Evolutionary conservation across 2,888 invertebrate species (phyloP).

Genomic region (Paralinhomoeus sp.): DNA sequence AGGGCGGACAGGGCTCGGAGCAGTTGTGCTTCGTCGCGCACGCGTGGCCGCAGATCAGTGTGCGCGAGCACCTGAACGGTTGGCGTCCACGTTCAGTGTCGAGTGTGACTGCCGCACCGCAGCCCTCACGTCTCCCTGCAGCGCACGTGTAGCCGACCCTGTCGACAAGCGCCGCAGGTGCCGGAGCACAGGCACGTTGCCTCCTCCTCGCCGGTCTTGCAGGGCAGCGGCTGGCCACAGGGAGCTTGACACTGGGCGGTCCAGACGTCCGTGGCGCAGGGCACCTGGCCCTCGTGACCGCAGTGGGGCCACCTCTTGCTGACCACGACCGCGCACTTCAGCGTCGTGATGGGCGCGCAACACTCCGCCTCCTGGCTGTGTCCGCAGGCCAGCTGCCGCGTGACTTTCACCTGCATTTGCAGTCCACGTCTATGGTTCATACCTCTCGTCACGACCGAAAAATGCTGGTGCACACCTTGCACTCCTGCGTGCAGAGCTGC

Average conservation of each 20-base stretch:
- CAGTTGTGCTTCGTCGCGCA: constrained; percentile 16
- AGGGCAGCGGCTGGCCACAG: too few relatives aligned
- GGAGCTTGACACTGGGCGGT: too few relatives aligned
- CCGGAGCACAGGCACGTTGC: too few relatives aligned
- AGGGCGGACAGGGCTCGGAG: constrained; percentile 19
- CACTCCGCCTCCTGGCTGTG: constrained; percentile 8
- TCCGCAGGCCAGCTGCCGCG: constrained; percentile 12
- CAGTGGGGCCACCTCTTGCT: constrained; percentile 2
- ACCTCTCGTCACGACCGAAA: too few relatives aligned
- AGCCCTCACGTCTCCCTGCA: too few relatives aligned
- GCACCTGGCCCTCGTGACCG: constrained; percentile 4
- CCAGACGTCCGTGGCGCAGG: too few relatives aligned
- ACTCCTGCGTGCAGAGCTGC: constrained; percentile 11
- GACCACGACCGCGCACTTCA: constrained; percentile 2
- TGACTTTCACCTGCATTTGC: constrained; percentile 3
- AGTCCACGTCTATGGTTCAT: too few relatives aligned
- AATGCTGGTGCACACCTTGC: constrained; percentile 1
- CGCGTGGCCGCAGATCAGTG: constrained; percentile 40
- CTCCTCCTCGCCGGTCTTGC: too few relatives aligned
- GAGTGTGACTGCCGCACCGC: too few relatives aligned
- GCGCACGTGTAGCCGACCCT: too few relatives aligned
- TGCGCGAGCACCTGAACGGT: constrained; percentile 33
- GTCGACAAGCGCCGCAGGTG: too few relatives aligned
- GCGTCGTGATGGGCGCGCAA: not conserved
- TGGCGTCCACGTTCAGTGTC: too few relatives aligned